Base-by-base conservation (phyloP, 2,888 invertebrate genomes). In the Leptinotarsa rubiginosa region DNA sequence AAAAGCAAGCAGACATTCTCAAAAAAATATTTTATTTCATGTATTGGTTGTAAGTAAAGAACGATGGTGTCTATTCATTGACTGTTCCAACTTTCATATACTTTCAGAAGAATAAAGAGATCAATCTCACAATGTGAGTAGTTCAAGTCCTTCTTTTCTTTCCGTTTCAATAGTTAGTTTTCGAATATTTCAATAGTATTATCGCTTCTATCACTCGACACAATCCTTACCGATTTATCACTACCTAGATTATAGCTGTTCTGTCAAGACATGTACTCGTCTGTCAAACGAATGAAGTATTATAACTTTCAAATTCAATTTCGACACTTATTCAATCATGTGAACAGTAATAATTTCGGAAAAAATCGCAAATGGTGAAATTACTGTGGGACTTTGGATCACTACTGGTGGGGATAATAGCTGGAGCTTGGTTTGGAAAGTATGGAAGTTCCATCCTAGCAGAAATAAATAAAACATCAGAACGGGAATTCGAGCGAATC, bases 341-440 rank as follows among this genome's bases (percentile, higher is more conserved):
- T 62, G 62, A 62, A 31, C 41, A 62, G 62, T 31, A 62, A 31
- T 62, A 31, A 25, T 52, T 56, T 69, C 52, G 18, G 56, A 41
- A 54, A 31, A 65, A 47, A 56, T 69, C 20, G 4, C 65, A 59
- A 74, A 83, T 83, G 82, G 81, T 77, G 74, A 82, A 81, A 79
- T 76, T 81, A 49, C 52, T 81, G 72, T 73, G 72, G 59, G 79
- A 83, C 67, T 4, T 81, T 47, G 81, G 79, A 59, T 73, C 73
- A 25, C 73, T 83, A 67, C 20, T 80, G 16, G 41, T 79, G 13
- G 83, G 82, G 1, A 64, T 80, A 22, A 65, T 77, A 15, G 73
- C 77, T 7, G 81, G 82, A 10, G 69, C 75, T 1, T 74, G 78
- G 41, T 65, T 76, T 20, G 82, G 81, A 56, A 80, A 74, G 77